A percentile compares a stretch with the other conserved stretches of the same genome.
phyloP scores from a whole-genome alignment of 1,140 invertebrate species.

The Leptonema lineaticorne region DNA sequence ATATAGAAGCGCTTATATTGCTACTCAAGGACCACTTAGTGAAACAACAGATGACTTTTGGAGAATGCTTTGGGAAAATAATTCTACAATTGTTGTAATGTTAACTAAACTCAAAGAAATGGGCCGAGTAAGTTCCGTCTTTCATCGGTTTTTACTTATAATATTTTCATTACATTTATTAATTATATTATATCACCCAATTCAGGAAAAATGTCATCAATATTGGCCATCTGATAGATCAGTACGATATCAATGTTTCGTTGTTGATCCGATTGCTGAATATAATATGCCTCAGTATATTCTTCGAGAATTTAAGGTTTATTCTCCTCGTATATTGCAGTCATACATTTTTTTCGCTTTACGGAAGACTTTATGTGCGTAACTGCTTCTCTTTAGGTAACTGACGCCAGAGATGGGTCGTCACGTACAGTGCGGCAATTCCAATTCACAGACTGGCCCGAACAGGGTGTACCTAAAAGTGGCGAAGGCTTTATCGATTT shows the following conservation, averaged over 20 bases:
- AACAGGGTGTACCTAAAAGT: conserved; percentile 96
- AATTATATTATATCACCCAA: conserved; percentile 9
- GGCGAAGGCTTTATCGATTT: conserved; percentile 98
- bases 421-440: conserved; percentile 97
- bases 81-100: conserved; percentile 99
- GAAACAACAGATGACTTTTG: conserved; percentile 98
- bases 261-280: conserved; percentile 98
- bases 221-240: conserved; percentile 99
- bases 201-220: conserved; percentile 94
- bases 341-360: background rate
- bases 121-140: conserved; percentile 75
- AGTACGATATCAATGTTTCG: conserved; percentile 93
- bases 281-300: conserved; percentile 99
- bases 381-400: conserved; percentile 58
- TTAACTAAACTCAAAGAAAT: conserved; percentile 96
- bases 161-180: conserved; percentile 7
- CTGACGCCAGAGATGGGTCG: conserved; percentile 90
- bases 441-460: conserved; percentile 99
- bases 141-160: too few relatives aligned
- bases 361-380: background rate
- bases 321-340: background rate
- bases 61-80: conserved; percentile 99
- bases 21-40: conserved; percentile 93
- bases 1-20: conserved; percentile 93
- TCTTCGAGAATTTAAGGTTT: conserved; percentile 93